Conservation (phyloP, 2,888 invertebrate species). For the Pterobdella sp. region DNA sequence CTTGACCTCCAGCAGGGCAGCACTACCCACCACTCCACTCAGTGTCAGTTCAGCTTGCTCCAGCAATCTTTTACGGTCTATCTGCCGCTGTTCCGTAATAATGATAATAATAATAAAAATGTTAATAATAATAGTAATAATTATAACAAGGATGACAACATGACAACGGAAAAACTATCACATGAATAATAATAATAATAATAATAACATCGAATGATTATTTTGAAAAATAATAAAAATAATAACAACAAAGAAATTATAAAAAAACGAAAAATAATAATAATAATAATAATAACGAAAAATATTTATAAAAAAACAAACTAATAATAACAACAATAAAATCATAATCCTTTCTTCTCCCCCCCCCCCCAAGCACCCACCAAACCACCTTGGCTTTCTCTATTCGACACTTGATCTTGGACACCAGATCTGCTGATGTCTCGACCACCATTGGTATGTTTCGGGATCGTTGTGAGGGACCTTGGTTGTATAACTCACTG, state of each 20-base stretch:
- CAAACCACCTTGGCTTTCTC: constrained; percentile 19
- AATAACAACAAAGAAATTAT: not conserved
- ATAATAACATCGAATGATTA: not conserved
- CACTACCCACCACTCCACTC: constrained; percentile 82
- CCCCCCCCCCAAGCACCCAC: too few relatives aligned
- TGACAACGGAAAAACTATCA: not conserved
- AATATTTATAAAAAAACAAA: constrained; percentile 10
- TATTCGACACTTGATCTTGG: constrained; percentile 12
- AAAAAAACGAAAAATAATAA: not conserved
- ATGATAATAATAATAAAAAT: not conserved
- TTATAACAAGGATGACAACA: not conserved
- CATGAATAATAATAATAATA: not conserved
- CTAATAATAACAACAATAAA: not conserved
- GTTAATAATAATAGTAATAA: not conserved
- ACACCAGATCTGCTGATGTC: not conserved
- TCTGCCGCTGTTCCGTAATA: constrained; percentile 36
- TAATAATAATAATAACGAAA: not conserved
- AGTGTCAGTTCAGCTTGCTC: constrained; percentile 90
- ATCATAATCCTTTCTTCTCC: too few relatives aligned
- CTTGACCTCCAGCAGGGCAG: constrained; percentile 80
- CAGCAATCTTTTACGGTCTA: constrained; percentile 71
- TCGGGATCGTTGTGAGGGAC: not conserved
- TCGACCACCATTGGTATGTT: not conserved
- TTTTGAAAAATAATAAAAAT: too few relatives aligned
- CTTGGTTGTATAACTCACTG: constrained; percentile 14